Evolutionary conservation across 2,797 vertebrate species (phyloP).

Genomic region (Cichlasoma orientale): DNA sequence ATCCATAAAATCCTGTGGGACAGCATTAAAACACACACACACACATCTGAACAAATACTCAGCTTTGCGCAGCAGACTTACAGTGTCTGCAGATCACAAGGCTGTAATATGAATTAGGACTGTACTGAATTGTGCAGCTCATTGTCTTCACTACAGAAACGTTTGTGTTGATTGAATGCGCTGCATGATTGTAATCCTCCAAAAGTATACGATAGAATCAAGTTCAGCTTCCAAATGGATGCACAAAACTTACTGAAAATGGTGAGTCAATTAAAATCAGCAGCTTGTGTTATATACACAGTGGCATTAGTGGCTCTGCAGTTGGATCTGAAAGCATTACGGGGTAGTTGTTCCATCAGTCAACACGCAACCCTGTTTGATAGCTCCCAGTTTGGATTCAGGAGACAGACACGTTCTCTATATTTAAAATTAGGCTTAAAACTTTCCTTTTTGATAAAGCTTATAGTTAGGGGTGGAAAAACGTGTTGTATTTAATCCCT

Average conservation of each 20-base stretch:
- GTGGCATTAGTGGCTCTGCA: not conserved
- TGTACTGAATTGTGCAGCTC: not conserved
- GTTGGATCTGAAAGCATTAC: not conserved
- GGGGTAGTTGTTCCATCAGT: too few species aligned
- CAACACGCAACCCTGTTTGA: too few species aligned
- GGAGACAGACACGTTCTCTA: too few species aligned
- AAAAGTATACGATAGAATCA: not conserved
- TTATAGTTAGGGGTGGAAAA: too few species aligned
- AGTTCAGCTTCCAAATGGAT: not conserved
- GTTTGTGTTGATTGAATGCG: too few species aligned
- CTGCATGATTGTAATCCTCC: not conserved
- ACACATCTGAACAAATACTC: slow-evolving; percentile 4
- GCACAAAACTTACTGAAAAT: not conserved
- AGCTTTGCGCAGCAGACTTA: not conserved
- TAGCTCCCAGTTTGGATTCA: too few species aligned
- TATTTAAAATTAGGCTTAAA: too few species aligned
- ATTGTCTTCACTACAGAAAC: not conserved
- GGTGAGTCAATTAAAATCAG: not conserved
- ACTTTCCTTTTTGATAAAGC: too few species aligned
- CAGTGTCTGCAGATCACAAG: not conserved
- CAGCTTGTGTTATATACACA: not conserved
- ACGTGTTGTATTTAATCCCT: slow-evolving; percentile 33
- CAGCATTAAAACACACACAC: slow-evolving; percentile 29
- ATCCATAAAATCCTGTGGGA: slow-evolving; percentile 62
- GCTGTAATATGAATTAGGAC: not conserved